These are phyloP conservation scores for Embiotoca jacksoni DNA, from an alignment of 2,113 vertebrate species.

Conservation along the genomic window DNA sequence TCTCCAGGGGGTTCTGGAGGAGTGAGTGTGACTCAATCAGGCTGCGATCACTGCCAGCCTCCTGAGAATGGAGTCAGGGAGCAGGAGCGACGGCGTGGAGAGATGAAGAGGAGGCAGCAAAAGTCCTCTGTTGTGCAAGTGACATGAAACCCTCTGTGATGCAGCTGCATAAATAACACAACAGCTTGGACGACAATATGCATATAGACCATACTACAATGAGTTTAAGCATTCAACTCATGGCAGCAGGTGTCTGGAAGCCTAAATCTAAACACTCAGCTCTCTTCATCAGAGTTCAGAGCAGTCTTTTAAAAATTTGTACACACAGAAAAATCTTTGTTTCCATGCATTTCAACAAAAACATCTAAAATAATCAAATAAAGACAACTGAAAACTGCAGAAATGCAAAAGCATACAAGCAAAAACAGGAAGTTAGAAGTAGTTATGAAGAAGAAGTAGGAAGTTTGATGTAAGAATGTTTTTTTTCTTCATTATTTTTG, in stretches of 20 bases:
- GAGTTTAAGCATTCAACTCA: slow-evolving; percentile 10
- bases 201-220: slow-evolving; percentile 18
- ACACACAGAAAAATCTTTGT: neutral
- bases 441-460: too few species aligned
- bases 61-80: slow-evolving; percentile 58
- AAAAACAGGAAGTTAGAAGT: neutral
- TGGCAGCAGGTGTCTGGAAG: slow-evolving; percentile 23
- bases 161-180: slow-evolving; percentile 40
- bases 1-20: slow-evolving; percentile 67
- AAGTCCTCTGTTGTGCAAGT: slow-evolving; percentile 46
- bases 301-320: neutral
- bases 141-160: slow-evolving; percentile 32
- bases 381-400: neutral
- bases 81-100: slow-evolving; percentile 33
- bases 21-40: slow-evolving; percentile 77
- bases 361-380: neutral
- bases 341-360: neutral
- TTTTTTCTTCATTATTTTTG: neutral
- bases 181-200: slow-evolving; percentile 34
- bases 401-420: neutral
- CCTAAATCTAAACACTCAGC: slow-evolving; percentile 19
- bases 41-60: slow-evolving; percentile 62
- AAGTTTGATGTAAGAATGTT: too few species aligned
- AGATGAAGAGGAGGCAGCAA: slow-evolving; percentile 50
- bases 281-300: neutral